Base-by-base conservation (phyloP, 2,797 vertebrate species). In the Coreius guichenoti region DNA sequence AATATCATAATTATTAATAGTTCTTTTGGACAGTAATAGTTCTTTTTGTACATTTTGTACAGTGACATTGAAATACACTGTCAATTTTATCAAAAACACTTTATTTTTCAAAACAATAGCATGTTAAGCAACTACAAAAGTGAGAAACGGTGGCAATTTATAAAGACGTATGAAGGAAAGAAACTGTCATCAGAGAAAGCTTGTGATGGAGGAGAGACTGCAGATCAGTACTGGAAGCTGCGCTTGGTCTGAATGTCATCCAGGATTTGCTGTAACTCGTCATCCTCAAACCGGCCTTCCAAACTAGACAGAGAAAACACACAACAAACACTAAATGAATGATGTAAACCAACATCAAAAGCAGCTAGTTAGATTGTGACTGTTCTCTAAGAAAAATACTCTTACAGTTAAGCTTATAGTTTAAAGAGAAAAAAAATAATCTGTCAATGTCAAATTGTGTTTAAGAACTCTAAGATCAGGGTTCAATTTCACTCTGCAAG, bases 201-300 rank as follows among this genome's bases (percentile, higher is more conserved):
- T 17, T 67, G 3, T 16, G 36, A 43, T n/a, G 36, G n/a, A 0
- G n/a, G 76, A 78, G 23, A 26, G 61, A 31, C 19, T 16, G 7
- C 16, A 23, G 36, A 36, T 94, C 91, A 99, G 88, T 99, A 99
- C 90, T 99, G 98, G 93, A 99, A 99, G 90, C 98, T 99, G 89
- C 97, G 96, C 91, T 99, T 99, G 63, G 98, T 99, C 94, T 99
- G 98, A 92, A 99, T 99, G 88, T 99, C 98, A 0, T 99, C 98
- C 21, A 99, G 96, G 87, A 99, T 99, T 93, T 99, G 98, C 87
- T 99, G 98, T 23, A 99, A 93, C 89, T 99, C 98, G 84, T 99
- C 98, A 33, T 99, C 98, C 85, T 99, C 98, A 91, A 99, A 99
- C 0, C 97, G 95, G 0, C 98, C 98, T 91, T 99, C 98, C 89